Percentiles rank a stretch among this genome's conserved stretches.
Evolutionary conservation across 2,113 vertebrate genomes (phyloP).

Genomic region (Macquaria ambigua): DNA sequence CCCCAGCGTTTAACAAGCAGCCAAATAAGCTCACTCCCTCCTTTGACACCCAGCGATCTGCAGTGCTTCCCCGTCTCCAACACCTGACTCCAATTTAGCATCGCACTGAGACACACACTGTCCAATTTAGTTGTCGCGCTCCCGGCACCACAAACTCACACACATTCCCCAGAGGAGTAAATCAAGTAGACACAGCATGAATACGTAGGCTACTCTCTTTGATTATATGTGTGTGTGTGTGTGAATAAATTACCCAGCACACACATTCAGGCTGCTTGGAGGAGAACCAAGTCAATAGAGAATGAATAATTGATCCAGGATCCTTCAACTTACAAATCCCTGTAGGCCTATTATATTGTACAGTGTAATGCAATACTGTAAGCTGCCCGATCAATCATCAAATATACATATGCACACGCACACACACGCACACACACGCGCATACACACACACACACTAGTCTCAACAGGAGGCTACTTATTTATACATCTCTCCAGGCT

Average conservation of each 20-base stretch:
- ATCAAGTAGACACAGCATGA: slow-evolving; percentile 61
- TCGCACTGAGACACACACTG: slow-evolving; percentile 10
- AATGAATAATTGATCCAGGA: slow-evolving; percentile 74
- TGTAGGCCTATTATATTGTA: slow-evolving; percentile 57
- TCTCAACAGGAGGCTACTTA: not conserved
- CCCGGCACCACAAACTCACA: slow-evolving; percentile 30
- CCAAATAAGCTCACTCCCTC: slow-evolving; percentile 35
- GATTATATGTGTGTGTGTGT: slow-evolving; percentile 38
- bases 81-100: slow-evolving; percentile 67
- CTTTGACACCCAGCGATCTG: slow-evolving; percentile 26
- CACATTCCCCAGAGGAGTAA: slow-evolving; percentile 36
- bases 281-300: slow-evolving; percentile 62
- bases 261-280: slow-evolving; percentile 10
- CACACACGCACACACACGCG: not conserved
- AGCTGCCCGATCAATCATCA: slow-evolving; percentile 45
- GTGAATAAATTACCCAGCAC: slow-evolving; percentile 59
- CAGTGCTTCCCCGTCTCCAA: slow-evolving; percentile 5
- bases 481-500: not conserved
- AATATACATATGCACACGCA: not conserved
- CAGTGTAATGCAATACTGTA: slow-evolving; percentile 48
- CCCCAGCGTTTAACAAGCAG: slow-evolving; percentile 42
- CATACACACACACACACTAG: not conserved
- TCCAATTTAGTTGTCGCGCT: slow-evolving; percentile 60
- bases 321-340: slow-evolving; percentile 68
- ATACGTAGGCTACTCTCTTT: slow-evolving; percentile 45